A percentile compares a stretch with the other conserved stretches of the same genome.
Evolutionary conservation across 2,113 vertebrate species (phyloP).

Genomic region (Bos javanicus): DNA sequence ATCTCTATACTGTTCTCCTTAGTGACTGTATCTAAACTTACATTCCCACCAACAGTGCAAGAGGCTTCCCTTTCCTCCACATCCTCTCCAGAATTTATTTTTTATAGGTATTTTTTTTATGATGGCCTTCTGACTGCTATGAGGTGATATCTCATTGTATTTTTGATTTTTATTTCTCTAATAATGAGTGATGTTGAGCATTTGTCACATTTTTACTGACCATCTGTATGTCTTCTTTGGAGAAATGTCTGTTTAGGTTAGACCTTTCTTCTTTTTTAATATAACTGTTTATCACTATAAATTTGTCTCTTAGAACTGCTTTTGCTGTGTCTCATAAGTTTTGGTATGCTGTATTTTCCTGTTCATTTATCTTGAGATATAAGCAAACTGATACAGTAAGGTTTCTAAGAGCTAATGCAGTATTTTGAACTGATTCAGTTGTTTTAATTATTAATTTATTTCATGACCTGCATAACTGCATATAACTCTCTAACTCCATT

Average conservation of each 20-base stretch:
- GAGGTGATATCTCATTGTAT: background rate
- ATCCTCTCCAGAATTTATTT: background rate
- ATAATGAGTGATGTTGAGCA: background rate
- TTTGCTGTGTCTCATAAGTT: background rate
- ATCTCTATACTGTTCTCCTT: background rate
- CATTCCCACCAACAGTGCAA: background rate
- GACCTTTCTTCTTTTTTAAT: background rate
- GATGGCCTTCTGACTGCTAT: background rate
- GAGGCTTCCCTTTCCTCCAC: background rate
- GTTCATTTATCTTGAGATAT: background rate
- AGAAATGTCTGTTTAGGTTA: background rate
- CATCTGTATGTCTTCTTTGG: background rate
- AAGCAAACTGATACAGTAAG: background rate
- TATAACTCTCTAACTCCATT: background rate
- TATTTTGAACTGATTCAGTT: background rate
- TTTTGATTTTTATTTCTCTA: background rate
- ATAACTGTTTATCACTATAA: background rate
- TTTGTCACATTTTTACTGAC: background rate
- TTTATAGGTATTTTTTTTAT: background rate
- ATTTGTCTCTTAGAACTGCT: background rate
- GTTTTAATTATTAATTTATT: background rate
- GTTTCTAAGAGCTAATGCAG: background rate
- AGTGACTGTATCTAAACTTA: background rate
- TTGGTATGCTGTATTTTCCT: background rate
- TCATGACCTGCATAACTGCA: background rate